These are phyloP conservation scores for Melipona beecheii DNA, from an alignment of 2,888 invertebrate genomes.

Conservation along the genomic window DNA sequence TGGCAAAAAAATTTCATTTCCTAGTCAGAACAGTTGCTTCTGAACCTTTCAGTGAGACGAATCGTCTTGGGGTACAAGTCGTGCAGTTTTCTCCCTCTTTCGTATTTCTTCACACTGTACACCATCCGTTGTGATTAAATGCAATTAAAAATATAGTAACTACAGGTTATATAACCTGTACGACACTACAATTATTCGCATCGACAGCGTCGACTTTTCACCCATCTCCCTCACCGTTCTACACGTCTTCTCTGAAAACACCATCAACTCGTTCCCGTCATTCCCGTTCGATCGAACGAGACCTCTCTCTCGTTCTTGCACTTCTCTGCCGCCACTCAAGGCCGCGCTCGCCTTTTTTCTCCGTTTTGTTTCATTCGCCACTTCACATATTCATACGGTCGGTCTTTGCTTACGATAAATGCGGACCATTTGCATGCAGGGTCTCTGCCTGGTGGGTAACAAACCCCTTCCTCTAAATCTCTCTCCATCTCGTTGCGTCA, in stretches of 20 bases:
- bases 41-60: too few species aligned
- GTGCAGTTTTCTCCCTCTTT: too few species aligned
- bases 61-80: too few species aligned
- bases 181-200: neutral
- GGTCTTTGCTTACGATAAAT: conserved; percentile 82
- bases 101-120: too few species aligned
- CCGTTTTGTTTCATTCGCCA: conserved; percentile 76
- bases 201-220: conserved; percentile 10
- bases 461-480: conserved; percentile 63
- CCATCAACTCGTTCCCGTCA: conserved; percentile 43
- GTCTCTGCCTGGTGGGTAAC: conserved; percentile 70
- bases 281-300: conserved; percentile 54
- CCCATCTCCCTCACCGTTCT: neutral
- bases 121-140: too few species aligned
- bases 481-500: neutral
- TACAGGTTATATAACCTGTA: too few species aligned
- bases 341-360: conserved; percentile 13
- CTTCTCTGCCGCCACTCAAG: neutral
- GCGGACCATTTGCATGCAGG: conserved; percentile 81
- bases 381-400: conserved; percentile 80
- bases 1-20: too few species aligned
- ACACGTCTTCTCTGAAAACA: neutral
- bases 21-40: too few species aligned
- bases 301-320: conserved; percentile 1
- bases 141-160: too few species aligned